Base-by-base conservation (phyloP, 1,140 invertebrate genomes). In the Phthorimaea operculella region DNA sequence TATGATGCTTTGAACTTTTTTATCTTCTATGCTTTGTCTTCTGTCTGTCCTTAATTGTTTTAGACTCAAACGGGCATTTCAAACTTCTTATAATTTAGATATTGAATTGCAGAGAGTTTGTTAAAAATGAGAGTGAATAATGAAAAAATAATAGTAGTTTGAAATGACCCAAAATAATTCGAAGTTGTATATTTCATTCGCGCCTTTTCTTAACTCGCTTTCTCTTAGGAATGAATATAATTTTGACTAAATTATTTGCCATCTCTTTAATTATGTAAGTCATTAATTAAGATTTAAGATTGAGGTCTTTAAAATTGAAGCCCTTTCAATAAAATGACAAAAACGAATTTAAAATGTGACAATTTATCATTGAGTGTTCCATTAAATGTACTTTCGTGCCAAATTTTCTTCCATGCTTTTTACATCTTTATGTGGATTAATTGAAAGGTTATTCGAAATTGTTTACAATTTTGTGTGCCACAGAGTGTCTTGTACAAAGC, bases 351-450 rank as follows among this genome's bases (percentile, higher is more conserved):
- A 47, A 47, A 42, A 42, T 39, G 36, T 39, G 10, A 39, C 36
- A 12, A 39, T 2, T 28, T 28, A 28, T 28, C 21, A 28, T 28
- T 28, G 10, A 2, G 36, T 39, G 36, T 39, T 12, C 36, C n/a
- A 39, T 39, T 39, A 5, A 39, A 4, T 39, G 3, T 5, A 39
- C 2, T 57, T 67, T 54, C 60, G 72, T 75, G 72, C 72, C 72
- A 75, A 75, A 75, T 52, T 72, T 67, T 52, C 64, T 64, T 65
- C 53, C 52, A 66, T 3, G 59, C 60, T 64, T 67, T 52, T 63
- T 17, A 39, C n/a, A 39, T 39, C n/a, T 39, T 39, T 12, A n/a
- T 28, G 21, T 28, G 6, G 6, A 28, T 4, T 28, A 28, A 4
- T 28, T 4, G 6, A 4, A 28, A 4, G 2, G 21, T 28, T 28